Evolutionary conservation across 2,888 invertebrate species (phyloP).

Genomic region (Unio delphinus): DNA sequence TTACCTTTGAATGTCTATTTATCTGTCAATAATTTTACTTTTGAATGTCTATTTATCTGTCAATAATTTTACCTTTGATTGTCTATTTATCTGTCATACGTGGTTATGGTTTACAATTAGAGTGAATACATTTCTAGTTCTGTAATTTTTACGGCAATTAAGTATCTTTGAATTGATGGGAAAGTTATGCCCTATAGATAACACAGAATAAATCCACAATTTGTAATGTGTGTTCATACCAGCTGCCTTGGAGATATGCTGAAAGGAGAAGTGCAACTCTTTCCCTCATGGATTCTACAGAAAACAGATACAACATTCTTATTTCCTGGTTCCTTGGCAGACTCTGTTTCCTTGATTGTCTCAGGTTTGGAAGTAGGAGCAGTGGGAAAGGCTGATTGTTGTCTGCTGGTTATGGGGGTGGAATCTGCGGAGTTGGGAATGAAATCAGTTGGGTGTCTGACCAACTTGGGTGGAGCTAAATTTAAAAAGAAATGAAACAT

Average conservation of each 20-base stretch:
- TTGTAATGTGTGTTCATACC: slow-evolving; percentile 39
- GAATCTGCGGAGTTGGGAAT: slow-evolving; percentile 62
- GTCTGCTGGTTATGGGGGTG: slow-evolving; percentile 37
- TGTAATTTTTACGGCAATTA: too few relatives aligned
- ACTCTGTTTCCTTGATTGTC: slow-evolving; percentile 4
- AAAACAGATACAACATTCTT: slow-evolving; percentile 56
- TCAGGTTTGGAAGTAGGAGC: too few relatives aligned
- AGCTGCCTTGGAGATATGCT: slow-evolving; percentile 58
- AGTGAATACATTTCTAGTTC: too few relatives aligned
- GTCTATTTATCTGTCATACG: too few relatives aligned
- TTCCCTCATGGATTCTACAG: slow-evolving; percentile 57
- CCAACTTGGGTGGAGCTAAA: slow-evolving; percentile 37
- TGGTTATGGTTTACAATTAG: too few relatives aligned
- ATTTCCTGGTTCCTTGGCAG: slow-evolving; percentile 9
- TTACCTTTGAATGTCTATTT: too few relatives aligned
- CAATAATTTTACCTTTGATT: too few relatives aligned
- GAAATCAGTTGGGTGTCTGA: slow-evolving; percentile 49
- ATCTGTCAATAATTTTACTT: too few relatives aligned
- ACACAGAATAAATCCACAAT: too few relatives aligned
- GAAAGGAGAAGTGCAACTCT: slow-evolving; percentile 44
- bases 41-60: too few relatives aligned
- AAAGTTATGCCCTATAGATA: too few relatives aligned
- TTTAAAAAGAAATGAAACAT: slow-evolving; percentile 2
- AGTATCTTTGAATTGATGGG: too few relatives aligned
- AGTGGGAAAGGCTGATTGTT: slow-evolving; percentile 17